phyloP scores from a whole-genome alignment of 2,113 vertebrate genomes.

The Aegotheles bennettii region DNA sequence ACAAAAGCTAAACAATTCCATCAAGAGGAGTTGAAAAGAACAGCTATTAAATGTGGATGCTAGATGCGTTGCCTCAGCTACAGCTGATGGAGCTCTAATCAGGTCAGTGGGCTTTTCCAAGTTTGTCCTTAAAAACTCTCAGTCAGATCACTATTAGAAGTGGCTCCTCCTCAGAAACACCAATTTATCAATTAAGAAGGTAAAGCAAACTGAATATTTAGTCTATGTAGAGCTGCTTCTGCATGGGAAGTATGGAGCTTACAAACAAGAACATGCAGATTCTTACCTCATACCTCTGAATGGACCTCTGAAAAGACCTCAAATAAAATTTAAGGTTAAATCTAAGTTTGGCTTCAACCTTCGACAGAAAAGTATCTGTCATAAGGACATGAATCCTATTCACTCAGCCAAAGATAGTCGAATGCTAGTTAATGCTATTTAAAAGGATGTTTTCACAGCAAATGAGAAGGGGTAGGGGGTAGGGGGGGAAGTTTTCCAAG shows the following conservation, averaged over 20 bases:
- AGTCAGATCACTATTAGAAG: not conserved
- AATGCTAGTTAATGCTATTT: not conserved
- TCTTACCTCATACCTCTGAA: not conserved
- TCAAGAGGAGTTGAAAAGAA: not conserved
- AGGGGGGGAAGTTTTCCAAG: not conserved
- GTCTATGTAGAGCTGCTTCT: not conserved
- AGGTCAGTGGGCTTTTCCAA: not conserved
- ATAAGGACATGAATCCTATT: not conserved
- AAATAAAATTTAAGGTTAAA: not conserved
- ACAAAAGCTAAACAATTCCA: not conserved
- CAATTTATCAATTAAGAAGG: not conserved
- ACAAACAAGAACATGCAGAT: not conserved
- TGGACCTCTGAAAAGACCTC: not conserved
- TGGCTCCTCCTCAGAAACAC: not conserved
- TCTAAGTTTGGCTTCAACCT: not conserved
- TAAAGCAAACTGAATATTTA: not conserved
- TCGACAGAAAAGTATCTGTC: not conserved
- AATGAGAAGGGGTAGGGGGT: no score
- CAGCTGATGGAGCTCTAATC: not conserved
- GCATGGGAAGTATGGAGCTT: not conserved
- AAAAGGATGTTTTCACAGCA: not conserved
- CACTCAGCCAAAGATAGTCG: not conserved
- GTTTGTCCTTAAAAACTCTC: not conserved
- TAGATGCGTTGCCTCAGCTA: not conserved
- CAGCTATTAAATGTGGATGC: not conserved